Conservation (phyloP, 2,797 vertebrate species). For the Pseudomugil gertrudae region DNA sequence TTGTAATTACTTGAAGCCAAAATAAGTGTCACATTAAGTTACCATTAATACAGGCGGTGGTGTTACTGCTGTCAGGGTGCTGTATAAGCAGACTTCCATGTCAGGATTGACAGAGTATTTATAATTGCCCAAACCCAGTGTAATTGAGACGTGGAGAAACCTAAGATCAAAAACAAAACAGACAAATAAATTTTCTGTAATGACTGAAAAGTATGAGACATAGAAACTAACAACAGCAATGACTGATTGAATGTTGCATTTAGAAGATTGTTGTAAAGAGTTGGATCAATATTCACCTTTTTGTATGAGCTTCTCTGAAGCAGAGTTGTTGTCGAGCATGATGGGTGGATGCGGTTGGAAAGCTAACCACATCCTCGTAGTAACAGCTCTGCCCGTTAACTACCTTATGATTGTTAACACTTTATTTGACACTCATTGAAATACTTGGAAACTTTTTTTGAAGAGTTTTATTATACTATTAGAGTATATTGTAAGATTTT, state of each 20-base stretch:
- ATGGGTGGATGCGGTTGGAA: constrained; percentile 70
- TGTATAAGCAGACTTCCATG: constrained; percentile 9
- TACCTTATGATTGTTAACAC: constrained; percentile 1
- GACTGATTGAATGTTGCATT: constrained; percentile 9
- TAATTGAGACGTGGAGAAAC: not conserved
- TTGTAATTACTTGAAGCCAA: constrained; percentile 17
- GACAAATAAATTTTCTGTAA: not conserved
- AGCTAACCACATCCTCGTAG: constrained; percentile 39
- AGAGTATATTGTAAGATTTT: no score
- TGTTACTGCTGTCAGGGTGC: no score
- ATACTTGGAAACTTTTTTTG: not conserved
- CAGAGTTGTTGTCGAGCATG: constrained; percentile 36
- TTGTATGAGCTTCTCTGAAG: constrained; percentile 9
- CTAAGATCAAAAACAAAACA: no score
- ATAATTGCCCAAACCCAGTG: not conserved
- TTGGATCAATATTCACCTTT: constrained; percentile 20
- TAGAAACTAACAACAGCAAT: not conserved
- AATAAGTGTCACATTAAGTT: constrained; percentile 13
- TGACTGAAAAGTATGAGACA: not conserved
- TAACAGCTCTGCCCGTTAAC: constrained; percentile 25
- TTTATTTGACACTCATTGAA: not conserved
- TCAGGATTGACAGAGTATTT: not conserved
- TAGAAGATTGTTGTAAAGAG: constrained; percentile 9
- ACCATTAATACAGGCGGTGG: not conserved
- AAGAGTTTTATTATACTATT: not conserved